phyloP scores from a whole-genome alignment of 2,113 vertebrate species.

The Pogonocichla stellata region DNA sequence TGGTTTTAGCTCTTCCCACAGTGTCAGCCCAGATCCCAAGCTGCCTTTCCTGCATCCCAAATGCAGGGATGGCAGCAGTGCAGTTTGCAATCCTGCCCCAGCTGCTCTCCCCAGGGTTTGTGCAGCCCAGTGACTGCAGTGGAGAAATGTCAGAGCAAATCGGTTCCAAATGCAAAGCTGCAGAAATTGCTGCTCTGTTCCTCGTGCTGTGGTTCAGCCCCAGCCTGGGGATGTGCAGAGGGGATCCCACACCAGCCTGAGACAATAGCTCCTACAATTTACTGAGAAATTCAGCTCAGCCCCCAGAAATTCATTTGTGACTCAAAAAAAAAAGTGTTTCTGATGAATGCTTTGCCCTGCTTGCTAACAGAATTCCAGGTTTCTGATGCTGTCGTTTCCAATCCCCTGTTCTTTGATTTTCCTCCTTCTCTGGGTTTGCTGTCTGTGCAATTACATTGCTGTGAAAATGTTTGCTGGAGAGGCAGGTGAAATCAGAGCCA shows the following conservation, averaged over 20 bases:
- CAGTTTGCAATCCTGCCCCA: accelerated
- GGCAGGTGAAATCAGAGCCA: background rate
- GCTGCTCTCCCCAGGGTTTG: background rate
- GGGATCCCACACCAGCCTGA: accelerated
- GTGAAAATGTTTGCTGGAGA: background rate
- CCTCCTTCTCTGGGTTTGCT: background rate
- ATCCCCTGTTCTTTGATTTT: background rate
- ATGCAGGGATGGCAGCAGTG: accelerated
- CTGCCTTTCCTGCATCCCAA: background rate
- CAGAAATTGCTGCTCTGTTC: background rate
- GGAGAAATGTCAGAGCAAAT: background rate
- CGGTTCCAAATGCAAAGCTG: background rate
- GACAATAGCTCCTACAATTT: accelerated
- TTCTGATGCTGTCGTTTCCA: background rate
- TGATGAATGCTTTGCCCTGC: background rate
- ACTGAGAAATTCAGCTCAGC: background rate
- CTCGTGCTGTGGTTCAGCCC: background rate
- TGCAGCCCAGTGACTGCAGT: background rate
- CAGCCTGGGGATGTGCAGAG: background rate
- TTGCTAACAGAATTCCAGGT: background rate
- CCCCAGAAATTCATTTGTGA: background rate
- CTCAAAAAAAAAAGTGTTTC: background rate
- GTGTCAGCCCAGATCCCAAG: background rate
- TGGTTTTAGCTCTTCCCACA: background rate
- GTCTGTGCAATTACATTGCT: background rate